phyloP scores from a whole-genome alignment of 2,113 vertebrate species.

The Columba livia region DNA sequence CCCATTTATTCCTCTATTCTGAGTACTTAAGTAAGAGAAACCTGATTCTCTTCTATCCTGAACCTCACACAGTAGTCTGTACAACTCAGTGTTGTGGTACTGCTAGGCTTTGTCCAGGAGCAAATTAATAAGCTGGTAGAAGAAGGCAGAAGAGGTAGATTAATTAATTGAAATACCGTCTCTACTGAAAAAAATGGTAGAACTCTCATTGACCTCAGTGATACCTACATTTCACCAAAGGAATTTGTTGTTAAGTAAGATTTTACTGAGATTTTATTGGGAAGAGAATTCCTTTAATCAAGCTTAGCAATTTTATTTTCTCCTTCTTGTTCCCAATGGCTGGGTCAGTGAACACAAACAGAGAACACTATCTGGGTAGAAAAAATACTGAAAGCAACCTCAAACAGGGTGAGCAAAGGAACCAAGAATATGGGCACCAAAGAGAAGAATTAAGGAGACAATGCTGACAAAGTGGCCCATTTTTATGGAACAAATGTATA shows the following conservation, averaged over 20 bases:
- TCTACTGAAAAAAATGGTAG: background rate
- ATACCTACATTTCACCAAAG: background rate
- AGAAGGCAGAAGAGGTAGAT: background rate
- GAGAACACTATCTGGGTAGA: background rate
- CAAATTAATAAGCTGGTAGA: background rate
- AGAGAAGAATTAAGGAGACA: background rate
- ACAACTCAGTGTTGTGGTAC: background rate
- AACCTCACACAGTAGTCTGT: background rate
- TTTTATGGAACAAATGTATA: background rate
- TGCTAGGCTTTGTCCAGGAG: background rate
- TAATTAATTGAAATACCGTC: background rate
- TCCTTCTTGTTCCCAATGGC: background rate
- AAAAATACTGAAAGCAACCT: background rate
- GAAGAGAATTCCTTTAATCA: background rate
- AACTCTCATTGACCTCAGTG: background rate
- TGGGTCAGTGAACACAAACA: background rate
- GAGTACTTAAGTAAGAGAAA: background rate
- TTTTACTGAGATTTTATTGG: background rate
- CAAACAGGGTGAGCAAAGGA: background rate
- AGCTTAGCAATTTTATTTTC: background rate
- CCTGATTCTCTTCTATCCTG: background rate
- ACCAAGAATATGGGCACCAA: background rate
- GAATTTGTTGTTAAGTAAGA: background rate
- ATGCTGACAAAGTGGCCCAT: background rate
- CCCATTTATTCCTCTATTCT: background rate